phyloP scores from a whole-genome alignment of 2,888 invertebrate genomes.

The Eristalis tenax region DNA sequence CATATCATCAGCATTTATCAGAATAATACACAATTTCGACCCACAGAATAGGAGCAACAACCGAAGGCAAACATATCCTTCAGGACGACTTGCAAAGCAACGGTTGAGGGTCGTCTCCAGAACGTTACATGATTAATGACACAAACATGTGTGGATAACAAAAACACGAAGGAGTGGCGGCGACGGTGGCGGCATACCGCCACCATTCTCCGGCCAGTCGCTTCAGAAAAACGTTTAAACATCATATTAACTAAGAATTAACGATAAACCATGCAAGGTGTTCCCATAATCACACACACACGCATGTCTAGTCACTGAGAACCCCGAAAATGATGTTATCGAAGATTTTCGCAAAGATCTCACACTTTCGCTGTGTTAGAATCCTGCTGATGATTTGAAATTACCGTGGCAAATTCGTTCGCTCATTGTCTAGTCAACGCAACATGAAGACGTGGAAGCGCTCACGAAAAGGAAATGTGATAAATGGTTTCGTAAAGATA shows the following conservation, averaged over 20 bases:
- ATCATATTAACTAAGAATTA: slow-evolving; percentile 69
- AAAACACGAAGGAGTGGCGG: slow-evolving; percentile 42
- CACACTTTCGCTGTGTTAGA: slow-evolving; percentile 20
- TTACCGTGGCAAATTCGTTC: slow-evolving; percentile 55
- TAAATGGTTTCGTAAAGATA: slow-evolving; percentile 61
- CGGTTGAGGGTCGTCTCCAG: slow-evolving; percentile 77
- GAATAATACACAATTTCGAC: not conserved
- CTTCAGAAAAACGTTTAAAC: slow-evolving; percentile 60
- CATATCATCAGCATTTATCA: slow-evolving; percentile 14
- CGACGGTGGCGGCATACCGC: not conserved
- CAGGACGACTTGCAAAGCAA: slow-evolving; percentile 42
- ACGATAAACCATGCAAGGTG: slow-evolving; percentile 71
- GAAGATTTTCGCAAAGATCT: slow-evolving; percentile 54
- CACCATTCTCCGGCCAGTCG: not conserved
- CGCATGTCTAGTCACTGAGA: slow-evolving; percentile 4
- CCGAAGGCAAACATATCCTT: slow-evolving; percentile 43
- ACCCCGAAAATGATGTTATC: slow-evolving; percentile 49
- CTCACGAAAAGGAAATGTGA: slow-evolving; percentile 61
- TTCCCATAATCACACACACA: slow-evolving; percentile 42
- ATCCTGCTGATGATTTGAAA: slow-evolving; percentile 58
- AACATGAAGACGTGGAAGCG: slow-evolving; percentile 35
- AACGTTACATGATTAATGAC: slow-evolving; percentile 80
- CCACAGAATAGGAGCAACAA: slow-evolving; percentile 25
- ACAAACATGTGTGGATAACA: slow-evolving; percentile 77
- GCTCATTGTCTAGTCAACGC: slow-evolving; percentile 32